phyloP scores from a whole-genome alignment of 2,888 invertebrate genomes.

The Cryptophagus acutangulus region DNA sequence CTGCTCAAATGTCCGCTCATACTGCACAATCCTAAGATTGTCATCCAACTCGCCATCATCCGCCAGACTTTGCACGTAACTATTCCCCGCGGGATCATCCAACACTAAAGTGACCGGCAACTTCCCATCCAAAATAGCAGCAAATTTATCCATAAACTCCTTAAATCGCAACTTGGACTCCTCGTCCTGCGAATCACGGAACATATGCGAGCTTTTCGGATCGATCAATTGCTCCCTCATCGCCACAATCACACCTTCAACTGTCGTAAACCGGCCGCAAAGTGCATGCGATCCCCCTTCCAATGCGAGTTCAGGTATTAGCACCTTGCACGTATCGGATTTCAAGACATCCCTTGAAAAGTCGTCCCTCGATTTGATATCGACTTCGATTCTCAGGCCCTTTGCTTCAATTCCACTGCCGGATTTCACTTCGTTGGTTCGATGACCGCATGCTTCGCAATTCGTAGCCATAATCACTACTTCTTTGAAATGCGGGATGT shows the following conservation, averaged over 20 bases:
- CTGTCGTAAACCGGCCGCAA: slow-evolving; percentile 90
- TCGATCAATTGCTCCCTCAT: slow-evolving; percentile 71
- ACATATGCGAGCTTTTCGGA: slow-evolving; percentile 55
- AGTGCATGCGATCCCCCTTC: slow-evolving; percentile 80
- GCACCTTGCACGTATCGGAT: slow-evolving; percentile 76
- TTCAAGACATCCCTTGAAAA: slow-evolving; percentile 92
- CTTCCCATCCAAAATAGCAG: slow-evolving; percentile 61
- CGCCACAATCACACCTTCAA: slow-evolving; percentile 81
- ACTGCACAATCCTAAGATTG: slow-evolving; percentile 68
- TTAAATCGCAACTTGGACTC: slow-evolving; percentile 54
- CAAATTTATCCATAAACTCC: slow-evolving; percentile 61
- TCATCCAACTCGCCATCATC: slow-evolving; percentile 64
- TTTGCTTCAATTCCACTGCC: slow-evolving; percentile 81
- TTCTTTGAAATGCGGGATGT: slow-evolving; percentile 96
- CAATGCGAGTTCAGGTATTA: slow-evolving; percentile 83
- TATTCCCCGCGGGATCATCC: slow-evolving; percentile 97
- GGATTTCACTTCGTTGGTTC: slow-evolving; percentile 95
- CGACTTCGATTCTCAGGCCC: slow-evolving; percentile 74
- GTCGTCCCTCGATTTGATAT: slow-evolving; percentile 66
- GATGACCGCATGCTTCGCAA: slow-evolving; percentile 86
- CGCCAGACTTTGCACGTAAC: slow-evolving; percentile 81
- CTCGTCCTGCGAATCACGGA: slow-evolving; percentile 67
- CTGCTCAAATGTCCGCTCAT: slow-evolving; percentile 81
- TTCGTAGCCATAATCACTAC: slow-evolving; percentile 95
- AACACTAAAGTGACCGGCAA: slow-evolving; percentile 69